Percentiles rank a stretch among this genome's conserved stretches.
Evolutionary conservation across 2,113 vertebrate species (phyloP).

Genomic region (Hiodon tergisus): DNA sequence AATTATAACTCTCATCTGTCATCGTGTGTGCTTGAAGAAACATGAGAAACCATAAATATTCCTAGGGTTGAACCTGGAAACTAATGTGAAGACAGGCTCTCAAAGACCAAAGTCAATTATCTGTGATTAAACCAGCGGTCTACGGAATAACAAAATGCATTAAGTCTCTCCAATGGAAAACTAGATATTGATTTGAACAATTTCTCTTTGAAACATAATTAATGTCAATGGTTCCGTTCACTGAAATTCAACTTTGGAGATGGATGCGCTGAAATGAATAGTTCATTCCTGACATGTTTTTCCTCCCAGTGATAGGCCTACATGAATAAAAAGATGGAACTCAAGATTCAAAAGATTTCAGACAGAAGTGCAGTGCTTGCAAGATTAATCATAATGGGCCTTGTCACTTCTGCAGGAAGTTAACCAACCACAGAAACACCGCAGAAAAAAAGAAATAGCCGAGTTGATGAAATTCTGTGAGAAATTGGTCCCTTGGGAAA

Average conservation of each 20-base stretch:
- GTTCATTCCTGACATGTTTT: neutral
- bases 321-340: neutral
- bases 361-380: neutral
- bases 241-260: neutral
- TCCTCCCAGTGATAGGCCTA: neutral
- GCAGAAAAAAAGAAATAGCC: neutral
- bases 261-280: constrained; percentile 1
- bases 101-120: constrained; percentile 12
- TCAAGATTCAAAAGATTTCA: neutral
- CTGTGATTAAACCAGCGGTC: constrained; percentile 7
- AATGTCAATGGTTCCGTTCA: neutral
- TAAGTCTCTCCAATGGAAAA: constrained; percentile 12
- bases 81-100: constrained; percentile 3
- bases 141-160: constrained; percentile 8
- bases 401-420: neutral
- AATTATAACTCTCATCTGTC: constrained; percentile 1
- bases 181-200: constrained; percentile 11
- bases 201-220: constrained; percentile 14
- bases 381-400: neutral
- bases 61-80: neutral
- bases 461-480: neutral
- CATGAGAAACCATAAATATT: constrained; percentile 9
- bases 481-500: neutral
- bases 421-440: neutral
- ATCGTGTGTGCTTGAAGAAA: neutral